phyloP scores from a whole-genome alignment of 2,113 vertebrate genomes.

The Thamnophis sirtalis region DNA sequence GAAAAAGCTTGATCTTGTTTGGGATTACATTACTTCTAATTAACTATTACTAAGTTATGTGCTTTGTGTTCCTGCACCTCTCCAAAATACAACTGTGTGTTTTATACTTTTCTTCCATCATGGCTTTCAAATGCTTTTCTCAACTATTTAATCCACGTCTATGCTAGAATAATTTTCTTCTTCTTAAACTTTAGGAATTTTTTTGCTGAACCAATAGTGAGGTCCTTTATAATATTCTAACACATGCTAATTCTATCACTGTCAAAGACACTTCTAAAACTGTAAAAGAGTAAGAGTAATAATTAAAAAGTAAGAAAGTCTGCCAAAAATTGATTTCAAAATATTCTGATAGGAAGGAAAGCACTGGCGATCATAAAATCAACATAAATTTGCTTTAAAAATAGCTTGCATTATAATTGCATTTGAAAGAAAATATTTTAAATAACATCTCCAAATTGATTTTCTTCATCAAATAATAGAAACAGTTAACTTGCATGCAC shows the following conservation, averaged over 20 bases:
- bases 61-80: background rate
- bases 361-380: slow-evolving; percentile 14
- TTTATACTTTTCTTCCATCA: background rate
- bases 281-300: background rate
- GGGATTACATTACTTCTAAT: background rate
- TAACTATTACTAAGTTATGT: background rate
- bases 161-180: background rate
- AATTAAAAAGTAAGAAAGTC: background rate
- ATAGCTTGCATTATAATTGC: background rate
- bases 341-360: slow-evolving; percentile 41
- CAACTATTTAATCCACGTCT: background rate
- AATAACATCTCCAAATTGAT: background rate
- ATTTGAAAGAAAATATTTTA: slow-evolving; percentile 16
- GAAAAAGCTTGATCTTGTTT: background rate
- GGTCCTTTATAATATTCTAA: background rate
- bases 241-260: background rate
- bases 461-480: background rate
- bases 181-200: background rate
- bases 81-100: background rate
- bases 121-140: background rate
- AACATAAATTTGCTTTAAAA: background rate
- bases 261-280: background rate
- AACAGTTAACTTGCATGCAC: background rate
- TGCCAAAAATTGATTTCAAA: background rate
- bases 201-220: background rate